phyloP scores from a whole-genome alignment of 2,888 invertebrate species.

The Leucoma salicis region DNA sequence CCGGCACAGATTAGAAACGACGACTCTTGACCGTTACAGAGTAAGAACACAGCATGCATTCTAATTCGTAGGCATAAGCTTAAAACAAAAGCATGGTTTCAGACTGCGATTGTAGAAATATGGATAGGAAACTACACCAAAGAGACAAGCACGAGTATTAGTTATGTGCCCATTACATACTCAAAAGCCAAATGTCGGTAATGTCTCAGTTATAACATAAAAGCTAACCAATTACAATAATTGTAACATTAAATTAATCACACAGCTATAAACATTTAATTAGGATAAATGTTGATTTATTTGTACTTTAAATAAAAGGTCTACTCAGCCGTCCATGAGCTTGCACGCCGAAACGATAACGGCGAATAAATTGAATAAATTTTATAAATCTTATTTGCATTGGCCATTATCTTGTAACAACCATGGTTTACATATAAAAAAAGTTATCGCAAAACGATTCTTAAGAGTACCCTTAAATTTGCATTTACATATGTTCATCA shows the following conservation, averaged over 20 bases:
- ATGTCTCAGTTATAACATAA: background rate
- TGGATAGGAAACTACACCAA: slow-evolving; percentile 23
- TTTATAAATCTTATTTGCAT: slow-evolving; percentile 31
- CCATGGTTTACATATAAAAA: slow-evolving; percentile 23
- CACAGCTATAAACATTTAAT: slow-evolving; percentile 34
- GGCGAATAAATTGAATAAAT: slow-evolving; percentile 28
- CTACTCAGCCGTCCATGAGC: slow-evolving; percentile 15
- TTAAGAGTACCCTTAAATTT: slow-evolving; percentile 11
- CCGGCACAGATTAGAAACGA: slow-evolving; percentile 50
- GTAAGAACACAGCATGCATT: slow-evolving; percentile 44
- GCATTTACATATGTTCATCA: slow-evolving; percentile 27
- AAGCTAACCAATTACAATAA: slow-evolving; percentile 36
- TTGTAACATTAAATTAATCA: slow-evolving; percentile 39
- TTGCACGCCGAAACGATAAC: slow-evolving; percentile 21
- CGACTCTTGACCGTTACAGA: slow-evolving; percentile 31
- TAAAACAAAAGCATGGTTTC: slow-evolving; percentile 54
- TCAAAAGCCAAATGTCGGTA: background rate
- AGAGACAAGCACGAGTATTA: no score
- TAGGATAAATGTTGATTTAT: slow-evolving; percentile 35
- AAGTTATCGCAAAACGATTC: slow-evolving; percentile 2
- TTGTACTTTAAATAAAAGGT: slow-evolving; percentile 28
- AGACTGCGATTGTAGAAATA: slow-evolving; percentile 19
- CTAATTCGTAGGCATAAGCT: slow-evolving; percentile 58
- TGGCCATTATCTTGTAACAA: slow-evolving; percentile 21
- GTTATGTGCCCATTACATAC: no score